Evolutionary conservation across 1,140 invertebrate genomes (phyloP).

Genomic region (Stenopsyche tienmushanensis): DNA sequence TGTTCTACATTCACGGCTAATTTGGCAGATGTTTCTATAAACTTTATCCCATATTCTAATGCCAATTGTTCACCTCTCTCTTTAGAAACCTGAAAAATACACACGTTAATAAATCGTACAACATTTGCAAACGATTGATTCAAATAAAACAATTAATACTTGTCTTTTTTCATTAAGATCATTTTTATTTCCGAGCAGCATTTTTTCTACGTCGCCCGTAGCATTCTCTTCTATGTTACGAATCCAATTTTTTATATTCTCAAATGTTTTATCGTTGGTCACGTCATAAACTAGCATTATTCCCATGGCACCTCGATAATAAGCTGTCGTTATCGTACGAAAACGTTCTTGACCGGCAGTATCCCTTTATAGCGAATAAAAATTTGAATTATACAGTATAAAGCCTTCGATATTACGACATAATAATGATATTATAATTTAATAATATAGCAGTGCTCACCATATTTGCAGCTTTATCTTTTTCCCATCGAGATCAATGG

Average conservation of each 20-base stretch:
- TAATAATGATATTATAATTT: neutral
- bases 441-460: conserved; percentile 56
- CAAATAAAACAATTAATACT: conserved; percentile 79
- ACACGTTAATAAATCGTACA: conserved; percentile 22
- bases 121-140: neutral
- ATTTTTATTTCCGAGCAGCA: conserved; percentile 99
- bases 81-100: conserved; percentile 53
- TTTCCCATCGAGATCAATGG: conserved; percentile 94
- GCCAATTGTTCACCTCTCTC: conserved; percentile 77
- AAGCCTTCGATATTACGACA: neutral
- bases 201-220: conserved; percentile 99
- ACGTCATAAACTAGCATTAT: conserved; percentile 99
- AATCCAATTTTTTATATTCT: conserved; percentile 98
- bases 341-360: conserved; percentile 95
- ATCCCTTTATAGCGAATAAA: conserved; percentile 62
- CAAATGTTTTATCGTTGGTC: conserved; percentile 97
- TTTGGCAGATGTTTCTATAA: conserved; percentile 99
- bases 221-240: conserved; percentile 99
- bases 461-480: conserved; percentile 99
- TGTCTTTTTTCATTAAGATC: conserved; percentile 98
- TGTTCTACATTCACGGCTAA: conserved; percentile 97
- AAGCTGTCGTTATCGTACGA: conserved; percentile 96
- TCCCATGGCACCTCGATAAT: conserved; percentile 97
- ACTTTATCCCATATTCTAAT: conserved; percentile 95
- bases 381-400: neutral